Evolutionary conservation across 2,113 vertebrate species (phyloP), one percentile per base, ranked within the genome.

Genomic region (Cercocebus atys): DNA sequence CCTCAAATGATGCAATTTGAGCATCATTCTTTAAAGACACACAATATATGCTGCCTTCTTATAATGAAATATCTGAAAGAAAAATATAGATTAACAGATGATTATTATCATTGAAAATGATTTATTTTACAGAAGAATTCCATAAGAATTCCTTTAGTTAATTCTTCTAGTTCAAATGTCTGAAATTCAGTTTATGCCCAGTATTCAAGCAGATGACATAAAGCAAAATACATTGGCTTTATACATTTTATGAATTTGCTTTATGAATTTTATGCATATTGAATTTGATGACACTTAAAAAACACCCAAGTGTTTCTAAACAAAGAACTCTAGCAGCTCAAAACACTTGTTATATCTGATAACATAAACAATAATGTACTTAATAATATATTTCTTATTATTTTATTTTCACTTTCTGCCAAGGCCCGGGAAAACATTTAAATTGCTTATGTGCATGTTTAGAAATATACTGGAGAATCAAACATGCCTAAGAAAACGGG

Each of bases 391-490:
- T n/a, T 88, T 94, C n/a, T 64, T 72, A n/a, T 55, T 75, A 57
- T 93, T 92, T 92, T 89, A 79, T 93, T 96, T 97, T 96, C 81
- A 70, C 50, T 95, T 79, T 96, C 14, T 85, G 32, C 76, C 27
- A 61, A 79, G 43, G 35, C 30, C 30, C 23, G 27, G 8, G 22
- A 78, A 93, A 97, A 81, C 59, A 68, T 90, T 96, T 93, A 45
- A 96, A 92, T 93, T 78, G 88, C 93, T 96, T 22, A 47, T 75
- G 27, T 43, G 23, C 80, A 93, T 80, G 90, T 59, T 72, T 97
- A 93, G 88, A 97, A 95, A 97, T 96, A 96, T 90, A 66, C 92
- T 52, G 70, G 93, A 83, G 75, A 95, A 47, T 64, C 25, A 91
- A 85, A 88, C 30, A 88, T 93, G 95, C 81, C 76, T 93, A 72